Evolutionary conservation across 2,113 vertebrate genomes (phyloP), one percentile per base, ranked within the genome.

Genomic region (Equus przewalskii): DNA sequence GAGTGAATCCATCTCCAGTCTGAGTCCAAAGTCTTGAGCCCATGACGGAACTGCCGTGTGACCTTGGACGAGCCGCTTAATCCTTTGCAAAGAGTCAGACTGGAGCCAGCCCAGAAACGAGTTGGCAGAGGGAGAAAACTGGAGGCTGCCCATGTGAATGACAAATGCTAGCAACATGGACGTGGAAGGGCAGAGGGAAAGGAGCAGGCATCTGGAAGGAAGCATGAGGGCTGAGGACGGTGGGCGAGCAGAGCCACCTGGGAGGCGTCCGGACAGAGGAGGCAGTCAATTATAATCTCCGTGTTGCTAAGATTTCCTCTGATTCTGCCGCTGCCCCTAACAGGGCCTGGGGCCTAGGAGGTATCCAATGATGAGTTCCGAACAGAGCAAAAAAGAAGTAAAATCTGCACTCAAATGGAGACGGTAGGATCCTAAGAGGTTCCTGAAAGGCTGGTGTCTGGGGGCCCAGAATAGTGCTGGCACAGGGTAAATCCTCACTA

Each of bases 81-180:
- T 87, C 69, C 93, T 93, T 64, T 93, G 70, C 54, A 72, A 92
- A 76, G 65, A 89, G 70, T 67, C 60, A 36, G 21, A 80, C 1
- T 94, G 84, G 81, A 96, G 88, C 41, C 14, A 30, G 65, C 67
- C 81, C 91, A 97, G 65, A 93, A 96, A 80, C 1, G 1, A 88
- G 70, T 6, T 70, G 76, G 89, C 88, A 96, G 65, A 88, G 54
- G 19, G 36, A 88, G 54, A 78, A 89, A 87, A 80, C 24, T 51
- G 46, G 82, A 87, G 60, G 65, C 58, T 85, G 81, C 44, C 4
- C 5, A 36, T 12, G 30, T 75, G 81, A 85, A 49, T n/a, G 81
- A 91, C 44, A 67, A 93, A 60, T 30, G 49, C 70, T 41, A 36
- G 58, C 72, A 87, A 28, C 0, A 4, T 41, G 84, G 60, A 92